These are phyloP conservation scores for Notolepis coatsorum DNA, from an alignment of 2,797 vertebrate species.

Conservation along the genomic window DNA sequence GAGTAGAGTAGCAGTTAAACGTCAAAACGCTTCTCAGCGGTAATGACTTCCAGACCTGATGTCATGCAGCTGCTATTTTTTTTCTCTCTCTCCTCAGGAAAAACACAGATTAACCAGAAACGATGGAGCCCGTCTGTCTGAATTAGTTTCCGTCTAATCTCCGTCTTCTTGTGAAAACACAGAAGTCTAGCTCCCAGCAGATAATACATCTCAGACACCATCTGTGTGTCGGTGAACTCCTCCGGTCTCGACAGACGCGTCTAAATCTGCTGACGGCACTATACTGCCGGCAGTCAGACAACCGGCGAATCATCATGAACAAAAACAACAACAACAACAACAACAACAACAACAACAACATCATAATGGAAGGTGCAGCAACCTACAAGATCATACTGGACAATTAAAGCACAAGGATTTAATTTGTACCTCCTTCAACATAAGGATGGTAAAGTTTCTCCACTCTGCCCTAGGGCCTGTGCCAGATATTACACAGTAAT, in stretches of 20 bases:
- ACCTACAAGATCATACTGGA: no score
- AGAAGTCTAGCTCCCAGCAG: slow-evolving; percentile 37
- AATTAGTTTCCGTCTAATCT: slow-evolving; percentile 67
- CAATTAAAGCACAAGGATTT: neutral
- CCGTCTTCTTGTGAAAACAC: slow-evolving; percentile 54
- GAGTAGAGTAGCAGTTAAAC: slow-evolving; percentile 68
- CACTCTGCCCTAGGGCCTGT: neutral
- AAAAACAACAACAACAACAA: neutral
- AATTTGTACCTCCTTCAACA: neutral
- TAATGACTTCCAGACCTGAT: slow-evolving; percentile 85
- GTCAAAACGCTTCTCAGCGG: slow-evolving; percentile 64
- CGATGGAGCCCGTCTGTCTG: slow-evolving; percentile 52
- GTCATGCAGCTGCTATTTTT: slow-evolving; percentile 79
- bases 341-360: neutral
- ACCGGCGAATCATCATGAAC: neutral
- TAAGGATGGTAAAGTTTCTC: neutral
- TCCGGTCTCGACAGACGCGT: neutral
- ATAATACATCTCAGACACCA: slow-evolving; percentile 47
- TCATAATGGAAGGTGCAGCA: neutral
- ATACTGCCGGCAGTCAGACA: neutral
- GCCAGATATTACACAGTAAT: neutral
- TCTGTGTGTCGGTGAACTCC: slow-evolving; percentile 18
- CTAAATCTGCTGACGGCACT: slow-evolving; percentile 4
- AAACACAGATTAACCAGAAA: slow-evolving; percentile 68
- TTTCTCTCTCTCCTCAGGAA: slow-evolving; percentile 47